Conservation (phyloP, 2,888 invertebrate species). For the Lysandra bellargus region DNA sequence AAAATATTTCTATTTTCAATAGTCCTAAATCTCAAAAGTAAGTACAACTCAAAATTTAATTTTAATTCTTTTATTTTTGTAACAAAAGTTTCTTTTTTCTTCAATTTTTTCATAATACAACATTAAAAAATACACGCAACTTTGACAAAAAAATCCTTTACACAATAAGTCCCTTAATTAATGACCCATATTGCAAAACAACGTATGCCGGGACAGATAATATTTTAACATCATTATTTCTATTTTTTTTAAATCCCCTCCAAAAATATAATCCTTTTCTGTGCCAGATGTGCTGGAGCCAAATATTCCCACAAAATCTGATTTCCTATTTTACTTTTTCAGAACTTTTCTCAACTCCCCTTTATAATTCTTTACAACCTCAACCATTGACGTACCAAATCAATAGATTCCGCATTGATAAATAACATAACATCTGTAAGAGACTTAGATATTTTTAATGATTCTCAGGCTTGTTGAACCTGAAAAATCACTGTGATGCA, state of each 20-base stretch:
- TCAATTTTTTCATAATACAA: no score
- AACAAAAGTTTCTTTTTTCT: no score
- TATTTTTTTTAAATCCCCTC: background rate
- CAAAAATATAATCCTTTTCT: background rate
- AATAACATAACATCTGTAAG: no score
- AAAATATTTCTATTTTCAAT: no score
- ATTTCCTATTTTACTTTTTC: background rate
- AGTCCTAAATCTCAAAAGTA: no score
- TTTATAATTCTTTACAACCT: slow-evolving; percentile 10
- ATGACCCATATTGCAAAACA: background rate
- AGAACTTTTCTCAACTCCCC: slow-evolving; percentile 1
- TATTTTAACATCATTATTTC: background rate
- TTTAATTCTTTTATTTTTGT: no score
- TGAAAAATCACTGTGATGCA: no score
- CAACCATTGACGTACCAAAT: background rate
- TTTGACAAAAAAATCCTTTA: no score
- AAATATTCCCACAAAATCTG: background rate
- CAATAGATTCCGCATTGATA: background rate
- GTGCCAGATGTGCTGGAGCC: background rate
- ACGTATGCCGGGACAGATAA: background rate
- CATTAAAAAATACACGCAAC: no score
- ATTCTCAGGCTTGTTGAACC: no score
- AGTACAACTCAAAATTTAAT: no score
- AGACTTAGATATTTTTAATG: no score
- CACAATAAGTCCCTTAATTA: background rate